Evolutionary conservation across 2,113 vertebrate species (phyloP), one percentile per base, ranked within the genome.

Genomic region (Tetrao urogallus): DNA sequence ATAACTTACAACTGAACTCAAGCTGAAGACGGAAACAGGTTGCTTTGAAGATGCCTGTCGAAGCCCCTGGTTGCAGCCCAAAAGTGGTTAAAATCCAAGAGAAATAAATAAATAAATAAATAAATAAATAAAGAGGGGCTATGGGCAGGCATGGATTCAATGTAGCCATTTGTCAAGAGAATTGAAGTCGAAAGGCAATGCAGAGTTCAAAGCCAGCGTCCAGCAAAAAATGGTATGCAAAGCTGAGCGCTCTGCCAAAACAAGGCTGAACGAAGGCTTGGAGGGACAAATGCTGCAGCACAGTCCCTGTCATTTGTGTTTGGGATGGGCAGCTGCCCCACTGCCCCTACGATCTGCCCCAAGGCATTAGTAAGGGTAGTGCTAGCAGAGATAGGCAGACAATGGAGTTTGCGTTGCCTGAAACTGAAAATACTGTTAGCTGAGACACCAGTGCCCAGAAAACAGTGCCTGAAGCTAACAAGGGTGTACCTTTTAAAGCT

Each of bases 11-110:
- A 85, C 64, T 56, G 71, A 84, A 92, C 85, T 87, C 40, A 78
- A 72, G 54, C 63, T 87, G 79, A 77, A 82, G 79, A 56, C 38
- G 45, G 60, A 83, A 93, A 81, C 82, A 94, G 88, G 92, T 94
- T 95, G 76, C 90, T 96, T 94, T 93, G 90, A 93, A 96, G 72
- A 67, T 9, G 19, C 20, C 82, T 66, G 50, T 89, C 47, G 73
- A 95, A 91, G 64, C 50, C 42, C 27, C 64, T 56, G 30, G 8
- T 80, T 64, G 75, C 71, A 95, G 71, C n/a, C 85, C 60, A 52
- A 0, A 5, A 80, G 64, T 91, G 92, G 82, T 88, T 88, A 80
- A 81, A 64, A 81, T 83, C 60, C 75, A 91, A 74, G 42, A 86
- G 71, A 57, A 72, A n/a, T n/a, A n/a, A n/a, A n/a, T n/a, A n/a